These are phyloP conservation scores for Napeogenes inachia DNA, from an alignment of 2,888 invertebrate genomes.

Conservation along the genomic window DNA sequence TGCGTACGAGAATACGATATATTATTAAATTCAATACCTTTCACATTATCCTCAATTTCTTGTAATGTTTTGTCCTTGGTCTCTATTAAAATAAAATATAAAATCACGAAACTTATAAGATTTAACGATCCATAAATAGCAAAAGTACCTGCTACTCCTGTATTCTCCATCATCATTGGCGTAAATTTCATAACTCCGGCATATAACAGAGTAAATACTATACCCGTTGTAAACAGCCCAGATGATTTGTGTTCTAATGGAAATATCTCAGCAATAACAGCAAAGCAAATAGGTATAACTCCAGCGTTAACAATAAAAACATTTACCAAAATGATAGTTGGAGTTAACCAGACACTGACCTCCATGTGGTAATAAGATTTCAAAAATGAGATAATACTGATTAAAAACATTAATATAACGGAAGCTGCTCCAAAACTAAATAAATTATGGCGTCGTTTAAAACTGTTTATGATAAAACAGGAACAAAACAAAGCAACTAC, in stretches of 20 bases:
- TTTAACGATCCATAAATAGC: conserved; percentile 37
- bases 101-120: conserved; percentile 32
- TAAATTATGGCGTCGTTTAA: conserved; percentile 41
- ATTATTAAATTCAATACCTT: conserved; percentile 21
- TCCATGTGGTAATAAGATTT: conserved; percentile 28
- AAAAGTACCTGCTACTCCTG: conserved; percentile 40
- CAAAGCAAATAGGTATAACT: conserved; percentile 20
- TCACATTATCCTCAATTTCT: conserved; percentile 44
- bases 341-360: conserved; percentile 35
- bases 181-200: conserved; percentile 40
- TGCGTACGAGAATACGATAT: not conserved
- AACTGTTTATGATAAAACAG: conserved; percentile 34
- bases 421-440: conserved; percentile 36
- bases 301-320: conserved; percentile 13
- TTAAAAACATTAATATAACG: conserved; percentile 36
- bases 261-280: conserved; percentile 39
- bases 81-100: conserved; percentile 43
- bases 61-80: conserved; percentile 46
- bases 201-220: conserved; percentile 40
- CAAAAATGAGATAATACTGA: conserved; percentile 36
- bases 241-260: conserved; percentile 44
- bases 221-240: conserved; percentile 37
- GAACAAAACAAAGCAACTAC: conserved; percentile 37
- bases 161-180: conserved; percentile 39
- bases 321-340: conserved; percentile 28